These are phyloP conservation scores for Ommatoiulus sabulosus DNA, from an alignment of 2,888 invertebrate genomes.

Conservation along the genomic window DNA sequence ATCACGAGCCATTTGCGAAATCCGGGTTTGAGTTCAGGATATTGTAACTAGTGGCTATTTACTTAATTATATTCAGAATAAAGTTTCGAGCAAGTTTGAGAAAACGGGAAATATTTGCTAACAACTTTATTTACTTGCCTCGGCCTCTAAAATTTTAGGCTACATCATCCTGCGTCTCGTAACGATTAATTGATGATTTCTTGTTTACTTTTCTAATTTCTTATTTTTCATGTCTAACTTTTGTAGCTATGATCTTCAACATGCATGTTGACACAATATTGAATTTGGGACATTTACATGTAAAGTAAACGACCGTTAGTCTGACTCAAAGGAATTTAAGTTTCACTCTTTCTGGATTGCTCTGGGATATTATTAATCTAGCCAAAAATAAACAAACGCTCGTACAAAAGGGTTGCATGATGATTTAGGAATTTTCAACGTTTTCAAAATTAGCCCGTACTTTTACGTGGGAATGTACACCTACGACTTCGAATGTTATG, in stretches of 20 bases:
- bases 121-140: background rate
- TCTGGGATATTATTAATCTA: too few relatives aligned
- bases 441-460: too few relatives aligned
- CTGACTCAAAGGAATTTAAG: background rate
- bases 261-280: background rate
- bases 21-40: conserved; percentile 1
- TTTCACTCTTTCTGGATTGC: too few relatives aligned
- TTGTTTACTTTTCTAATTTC: background rate
- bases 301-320: background rate
- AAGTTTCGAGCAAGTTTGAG: background rate
- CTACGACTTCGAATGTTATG: background rate
- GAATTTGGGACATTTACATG: background rate
- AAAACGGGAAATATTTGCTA: background rate
- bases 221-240: background rate
- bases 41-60: background rate
- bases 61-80: background rate
- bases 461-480: background rate
- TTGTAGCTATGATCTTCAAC: background rate
- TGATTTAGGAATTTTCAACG: too few relatives aligned
- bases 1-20: background rate
- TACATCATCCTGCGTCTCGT: background rate
- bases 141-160: background rate
- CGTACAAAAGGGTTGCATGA: too few relatives aligned
- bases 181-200: background rate
- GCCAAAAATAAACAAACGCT: too few relatives aligned